Conservation (phyloP, 2,888 invertebrate species). For the Chaetogeoica ovagalla region DNA sequence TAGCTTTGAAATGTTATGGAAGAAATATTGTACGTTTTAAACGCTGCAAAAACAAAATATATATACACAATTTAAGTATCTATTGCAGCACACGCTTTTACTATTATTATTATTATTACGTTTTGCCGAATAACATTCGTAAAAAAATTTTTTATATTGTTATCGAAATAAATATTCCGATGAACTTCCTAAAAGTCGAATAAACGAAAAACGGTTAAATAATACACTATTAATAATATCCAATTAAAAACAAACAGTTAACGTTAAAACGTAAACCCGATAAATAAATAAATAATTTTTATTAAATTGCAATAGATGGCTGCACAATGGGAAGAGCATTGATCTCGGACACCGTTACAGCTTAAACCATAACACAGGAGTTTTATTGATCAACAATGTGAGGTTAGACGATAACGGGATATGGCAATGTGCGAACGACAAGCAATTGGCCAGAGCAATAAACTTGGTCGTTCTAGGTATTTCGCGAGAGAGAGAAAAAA, state of each 20-base stretch:
- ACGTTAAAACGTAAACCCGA: not conserved
- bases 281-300: not conserved
- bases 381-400: conserved; percentile 65
- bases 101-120: no score
- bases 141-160: no score
- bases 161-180: no score
- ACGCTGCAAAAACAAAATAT: no score
- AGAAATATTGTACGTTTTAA: no score
- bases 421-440: conserved; percentile 66
- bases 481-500: not conserved
- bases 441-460: conserved; percentile 45
- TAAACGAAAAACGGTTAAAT: not conserved
- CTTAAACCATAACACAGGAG: conserved; percentile 61
- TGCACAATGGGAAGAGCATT: conserved; percentile 56
- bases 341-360: conserved; percentile 61
- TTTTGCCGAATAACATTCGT: no score
- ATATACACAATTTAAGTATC: no score
- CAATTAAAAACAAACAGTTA: conserved; percentile 1
- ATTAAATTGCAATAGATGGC: conserved; percentile 54
- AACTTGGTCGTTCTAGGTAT: conserved; percentile 54
- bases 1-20: no score
- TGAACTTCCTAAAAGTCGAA: no score
- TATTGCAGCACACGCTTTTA: no score
- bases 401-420: conserved; percentile 70
- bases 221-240: not conserved